phyloP scores from a whole-genome alignment of 1,140 invertebrate genomes.

The Plutomurus gul region DNA sequence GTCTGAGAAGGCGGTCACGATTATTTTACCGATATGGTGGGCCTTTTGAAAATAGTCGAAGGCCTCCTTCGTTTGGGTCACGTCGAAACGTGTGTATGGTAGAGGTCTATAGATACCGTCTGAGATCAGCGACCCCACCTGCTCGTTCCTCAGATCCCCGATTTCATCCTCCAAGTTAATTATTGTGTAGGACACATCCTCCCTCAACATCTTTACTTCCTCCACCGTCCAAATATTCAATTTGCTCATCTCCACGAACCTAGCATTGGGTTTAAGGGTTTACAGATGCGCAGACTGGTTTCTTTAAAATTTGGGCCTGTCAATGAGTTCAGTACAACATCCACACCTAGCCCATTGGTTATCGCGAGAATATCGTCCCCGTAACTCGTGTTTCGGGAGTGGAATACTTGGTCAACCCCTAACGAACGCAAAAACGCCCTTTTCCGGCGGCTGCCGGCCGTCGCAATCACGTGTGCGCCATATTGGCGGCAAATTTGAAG shows the following conservation, averaged over 20 bases:
- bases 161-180: background rate
- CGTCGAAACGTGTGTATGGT: background rate
- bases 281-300: background rate
- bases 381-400: background rate
- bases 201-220: background rate
- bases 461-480: background rate
- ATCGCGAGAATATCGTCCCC: background rate
- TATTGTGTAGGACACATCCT: background rate
- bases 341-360: background rate
- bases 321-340: background rate
- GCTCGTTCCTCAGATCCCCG: background rate
- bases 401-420: background rate
- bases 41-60: background rate
- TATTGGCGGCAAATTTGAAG: background rate
- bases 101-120: background rate
- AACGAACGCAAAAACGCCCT: background rate
- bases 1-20: background rate
- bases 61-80: background rate
- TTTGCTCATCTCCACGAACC: background rate
- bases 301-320: background rate
- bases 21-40: background rate
- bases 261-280: background rate
- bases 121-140: background rate
- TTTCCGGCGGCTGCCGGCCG: background rate
- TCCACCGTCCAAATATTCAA: background rate